These are phyloP conservation scores for Seira sanloemensis DNA, from an alignment of 2,888 invertebrate species.

Conservation along the genomic window DNA sequence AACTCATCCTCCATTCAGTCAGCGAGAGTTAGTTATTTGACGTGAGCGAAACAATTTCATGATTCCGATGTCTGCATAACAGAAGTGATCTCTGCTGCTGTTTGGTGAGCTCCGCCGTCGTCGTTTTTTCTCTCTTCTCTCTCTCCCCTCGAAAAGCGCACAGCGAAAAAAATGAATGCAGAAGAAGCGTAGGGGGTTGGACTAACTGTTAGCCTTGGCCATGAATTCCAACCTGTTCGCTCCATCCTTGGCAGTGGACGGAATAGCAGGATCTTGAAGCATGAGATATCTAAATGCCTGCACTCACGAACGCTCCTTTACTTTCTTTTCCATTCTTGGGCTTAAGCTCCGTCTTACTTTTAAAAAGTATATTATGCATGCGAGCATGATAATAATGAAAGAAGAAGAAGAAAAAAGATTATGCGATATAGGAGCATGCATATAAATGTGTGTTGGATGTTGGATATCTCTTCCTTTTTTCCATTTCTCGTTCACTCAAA, in stretches of 20 bases:
- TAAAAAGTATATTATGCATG: not conserved
- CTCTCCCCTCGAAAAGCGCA: conserved; percentile 55
- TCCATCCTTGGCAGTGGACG: conserved; percentile 74
- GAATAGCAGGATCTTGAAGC: conserved; percentile 60
- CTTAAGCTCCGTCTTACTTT: conserved; percentile 17
- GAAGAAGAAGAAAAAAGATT: not conserved
- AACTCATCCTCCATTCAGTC: too few species aligned
- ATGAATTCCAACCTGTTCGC: conserved; percentile 74
- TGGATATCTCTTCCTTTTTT: not conserved
- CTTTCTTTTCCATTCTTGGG: not conserved
- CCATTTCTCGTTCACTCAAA: not conserved
- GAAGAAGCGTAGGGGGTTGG: conserved; percentile 65
- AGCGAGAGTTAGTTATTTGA: too few species aligned
- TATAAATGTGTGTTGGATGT: too few species aligned
- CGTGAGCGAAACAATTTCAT: too few species aligned
- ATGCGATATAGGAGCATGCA: not conserved
- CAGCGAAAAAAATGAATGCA: conserved; percentile 43
- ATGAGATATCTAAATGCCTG: conserved; percentile 24
- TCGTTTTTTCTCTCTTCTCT: too few species aligned
- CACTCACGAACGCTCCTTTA: not conserved
- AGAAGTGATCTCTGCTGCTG: too few species aligned
- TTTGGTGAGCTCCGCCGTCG: not conserved
- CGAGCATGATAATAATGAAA: conserved; percentile 13
- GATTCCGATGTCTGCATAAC: too few species aligned
- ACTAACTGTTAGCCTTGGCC: conserved; percentile 74